phyloP scores from a whole-genome alignment of 1,140 invertebrate genomes.

The Conopomorpha cramerella region DNA sequence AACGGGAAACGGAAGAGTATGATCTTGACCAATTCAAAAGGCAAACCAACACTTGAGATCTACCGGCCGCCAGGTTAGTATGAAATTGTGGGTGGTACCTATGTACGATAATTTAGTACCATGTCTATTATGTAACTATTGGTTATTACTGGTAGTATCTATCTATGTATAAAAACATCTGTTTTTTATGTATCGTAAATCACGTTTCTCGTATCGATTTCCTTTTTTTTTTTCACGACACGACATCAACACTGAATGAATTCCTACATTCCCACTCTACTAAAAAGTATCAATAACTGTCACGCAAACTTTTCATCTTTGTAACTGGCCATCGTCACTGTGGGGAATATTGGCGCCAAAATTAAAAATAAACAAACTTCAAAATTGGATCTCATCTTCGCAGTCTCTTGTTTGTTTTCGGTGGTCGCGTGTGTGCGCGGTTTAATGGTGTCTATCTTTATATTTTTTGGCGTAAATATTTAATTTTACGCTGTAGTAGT shows the following conservation, averaged over 20 bases:
- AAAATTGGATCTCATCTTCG: constrained; percentile 48
- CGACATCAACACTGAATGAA: no score
- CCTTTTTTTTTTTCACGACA: no score
- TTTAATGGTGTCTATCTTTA: constrained; percentile 20
- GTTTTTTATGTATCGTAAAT: no score
- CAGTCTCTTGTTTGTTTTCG: constrained; percentile 47
- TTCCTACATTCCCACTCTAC: no score
- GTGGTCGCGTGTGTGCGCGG: constrained; percentile 20
- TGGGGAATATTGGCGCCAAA: constrained; percentile 47
- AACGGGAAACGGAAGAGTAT: constrained; percentile 63
- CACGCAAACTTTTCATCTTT: no score
- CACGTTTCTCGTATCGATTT: no score
- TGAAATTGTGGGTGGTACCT: no score
- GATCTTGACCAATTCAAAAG: constrained; percentile 61
- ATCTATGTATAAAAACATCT: no score
- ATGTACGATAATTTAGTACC: no score
- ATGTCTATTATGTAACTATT: no score
- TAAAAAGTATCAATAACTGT: no score
- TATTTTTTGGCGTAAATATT: constrained; percentile 6
- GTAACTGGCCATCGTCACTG: constrained; percentile 23
- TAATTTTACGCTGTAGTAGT: constrained; percentile 12
- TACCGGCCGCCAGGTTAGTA: constrained; percentile 83
- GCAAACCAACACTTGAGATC: constrained; percentile 83
- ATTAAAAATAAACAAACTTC: constrained; percentile 57
- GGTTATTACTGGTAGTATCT: no score